phyloP scores from a whole-genome alignment of 2,888 invertebrate genomes.

The Saturnia pavonia region DNA sequence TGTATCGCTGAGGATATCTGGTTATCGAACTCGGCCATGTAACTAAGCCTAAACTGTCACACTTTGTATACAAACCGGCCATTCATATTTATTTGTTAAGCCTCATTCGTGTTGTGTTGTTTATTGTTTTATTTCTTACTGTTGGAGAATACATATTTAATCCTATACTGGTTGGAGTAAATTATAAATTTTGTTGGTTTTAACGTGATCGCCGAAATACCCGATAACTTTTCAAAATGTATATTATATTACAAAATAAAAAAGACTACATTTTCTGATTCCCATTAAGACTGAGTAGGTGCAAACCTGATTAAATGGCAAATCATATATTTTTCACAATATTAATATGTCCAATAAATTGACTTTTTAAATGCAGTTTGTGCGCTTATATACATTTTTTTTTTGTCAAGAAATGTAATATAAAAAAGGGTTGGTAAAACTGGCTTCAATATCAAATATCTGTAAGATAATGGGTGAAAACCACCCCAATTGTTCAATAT shows the following conservation, averaged over 20 bases:
- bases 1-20: conserved; percentile 22
- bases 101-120: conserved; percentile 3
- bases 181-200: neutral
- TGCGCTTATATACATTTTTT: no score
- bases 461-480: neutral
- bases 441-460: no score
- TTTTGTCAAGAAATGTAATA: no score
- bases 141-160: neutral
- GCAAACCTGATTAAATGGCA: neutral
- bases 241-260: neutral
- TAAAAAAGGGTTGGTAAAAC: no score
- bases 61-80: conserved; percentile 1
- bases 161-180: neutral
- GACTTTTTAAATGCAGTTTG: no score
- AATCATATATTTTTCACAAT: neutral
- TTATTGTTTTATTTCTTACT: neutral
- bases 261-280: neutral
- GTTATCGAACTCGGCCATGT: neutral
- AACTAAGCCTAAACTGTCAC: neutral
- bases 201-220: neutral
- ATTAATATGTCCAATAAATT: neutral
- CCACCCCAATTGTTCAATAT: neutral
- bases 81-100: neutral
- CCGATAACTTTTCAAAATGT: neutral
- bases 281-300: neutral